Evolutionary conservation across 2,888 invertebrate species (phyloP), one percentile per base, ranked within the genome.

Genomic region (Quadroppia sp.): DNA sequence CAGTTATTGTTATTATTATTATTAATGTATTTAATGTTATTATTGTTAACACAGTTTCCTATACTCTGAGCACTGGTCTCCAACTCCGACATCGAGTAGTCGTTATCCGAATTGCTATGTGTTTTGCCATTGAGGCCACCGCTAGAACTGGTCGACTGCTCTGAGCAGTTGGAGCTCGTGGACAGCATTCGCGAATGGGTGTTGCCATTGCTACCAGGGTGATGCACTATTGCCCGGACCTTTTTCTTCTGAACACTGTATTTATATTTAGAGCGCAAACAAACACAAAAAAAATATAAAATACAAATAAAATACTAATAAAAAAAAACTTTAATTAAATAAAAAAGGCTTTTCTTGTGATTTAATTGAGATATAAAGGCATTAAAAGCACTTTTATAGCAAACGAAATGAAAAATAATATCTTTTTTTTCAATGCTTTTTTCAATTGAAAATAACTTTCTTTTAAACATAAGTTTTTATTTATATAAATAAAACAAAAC

Each of bases 41-140:
- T 53, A 53, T 53, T 53, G 7, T 20, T 20, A 53, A 53, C 53
- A 53, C 53, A 11, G 15, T 45, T 17, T 2, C 15, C 45, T 13
- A 9, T 45, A 45, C 45, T 45, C 2, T 40, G 48, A 20, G 32
- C 67, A 67, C 53, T 73, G 11, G 40, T 20, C 30, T 73, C 73
- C 23, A 73, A 75, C 28, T 77, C 77, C 3, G 76, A 77, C 30
- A 77, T 74, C n/a, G 77, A 77, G 45, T 74, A 77, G 64, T 77
- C 77, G n/a, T 77, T 75, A 40, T 77, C 77, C 0, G 77, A 77
- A 53, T 25, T 15, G 45, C 74, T 75, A n/a, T 36, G 13, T 32
- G 9, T 67, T 42, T 67, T 67, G 17, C 32, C 23, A 23, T 30
- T 67, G 11, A 36, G 25, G 11, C 40, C 67, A 9, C 23, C 17